Conservation (phyloP, 2,797 vertebrate genomes). For the Melanotaenia boesemani region DNA sequence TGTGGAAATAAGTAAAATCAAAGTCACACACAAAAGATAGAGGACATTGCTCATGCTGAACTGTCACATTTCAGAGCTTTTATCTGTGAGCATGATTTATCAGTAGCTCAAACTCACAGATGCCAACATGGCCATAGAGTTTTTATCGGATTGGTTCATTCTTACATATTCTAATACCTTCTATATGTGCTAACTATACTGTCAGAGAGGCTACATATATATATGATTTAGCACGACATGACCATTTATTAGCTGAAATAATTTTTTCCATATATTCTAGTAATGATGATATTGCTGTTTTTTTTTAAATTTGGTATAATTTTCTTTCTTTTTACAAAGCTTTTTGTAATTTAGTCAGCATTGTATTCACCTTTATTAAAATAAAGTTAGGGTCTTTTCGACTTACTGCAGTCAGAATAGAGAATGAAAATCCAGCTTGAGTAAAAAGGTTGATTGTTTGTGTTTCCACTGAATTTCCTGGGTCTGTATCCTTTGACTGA, state of each 20-base stretch:
- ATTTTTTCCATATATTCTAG: too few relatives aligned
- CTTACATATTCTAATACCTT: too few relatives aligned
- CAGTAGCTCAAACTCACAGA: neutral
- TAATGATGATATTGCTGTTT: neutral
- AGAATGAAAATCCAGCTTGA: constrained; percentile 1
- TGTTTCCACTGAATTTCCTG: constrained; percentile 23
- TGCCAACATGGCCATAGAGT: too few relatives aligned
- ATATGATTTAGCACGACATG: too few relatives aligned
- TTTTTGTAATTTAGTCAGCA: neutral
- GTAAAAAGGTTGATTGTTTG: constrained; percentile 34
- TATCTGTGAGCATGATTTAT: too few relatives aligned
- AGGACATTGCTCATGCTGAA: neutral
- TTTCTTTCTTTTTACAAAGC: neutral
- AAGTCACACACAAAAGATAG: neutral
- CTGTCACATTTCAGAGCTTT: too few relatives aligned
- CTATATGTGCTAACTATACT: too few relatives aligned
- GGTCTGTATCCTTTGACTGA: constrained; percentile 42
- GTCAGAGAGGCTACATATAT: too few relatives aligned
- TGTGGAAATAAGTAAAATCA: neutral
- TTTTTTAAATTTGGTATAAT: neutral
- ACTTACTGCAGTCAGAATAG: neutral
- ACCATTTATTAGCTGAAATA: neutral
- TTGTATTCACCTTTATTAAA: neutral
- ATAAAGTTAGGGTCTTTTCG: neutral
- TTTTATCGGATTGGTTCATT: too few relatives aligned